These are phyloP conservation scores for Lissocephala sabroskyi DNA, from an alignment of 2,888 invertebrate genomes.

Conservation along the genomic window DNA sequence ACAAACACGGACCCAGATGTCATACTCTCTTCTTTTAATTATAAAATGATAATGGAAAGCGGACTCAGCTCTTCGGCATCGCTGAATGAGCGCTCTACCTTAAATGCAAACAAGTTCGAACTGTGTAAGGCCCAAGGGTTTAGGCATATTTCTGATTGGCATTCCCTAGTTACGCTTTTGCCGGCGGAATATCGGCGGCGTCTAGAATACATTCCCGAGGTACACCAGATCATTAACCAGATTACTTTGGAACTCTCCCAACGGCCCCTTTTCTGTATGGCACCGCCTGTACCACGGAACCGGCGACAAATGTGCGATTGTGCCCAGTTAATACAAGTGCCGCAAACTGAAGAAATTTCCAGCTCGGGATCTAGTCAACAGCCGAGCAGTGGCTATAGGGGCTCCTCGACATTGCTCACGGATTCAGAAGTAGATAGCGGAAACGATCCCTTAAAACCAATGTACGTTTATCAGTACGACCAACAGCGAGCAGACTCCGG, in stretches of 20 bases:
- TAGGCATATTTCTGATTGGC: constrained; percentile 93
- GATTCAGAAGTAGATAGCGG: constrained; percentile 76
- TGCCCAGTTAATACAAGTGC: constrained; percentile 66
- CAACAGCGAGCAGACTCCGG: constrained; percentile 79
- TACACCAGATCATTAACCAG: constrained; percentile 73
- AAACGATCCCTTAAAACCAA: constrained; percentile 73
- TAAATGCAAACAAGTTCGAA: constrained; percentile 83
- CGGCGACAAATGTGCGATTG: constrained; percentile 74
- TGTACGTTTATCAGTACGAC: constrained; percentile 87
- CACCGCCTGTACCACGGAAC: constrained; percentile 76
- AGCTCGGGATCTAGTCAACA: constrained; percentile 78
- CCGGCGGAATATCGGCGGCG: constrained; percentile 88
- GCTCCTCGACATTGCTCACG: constrained; percentile 86
- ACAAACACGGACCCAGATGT: constrained; percentile 76
- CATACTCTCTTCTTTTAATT: constrained; percentile 77
- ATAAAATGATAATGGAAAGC: constrained; percentile 76
- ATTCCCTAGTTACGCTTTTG: constrained; percentile 89
- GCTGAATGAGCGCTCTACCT: constrained; percentile 50
- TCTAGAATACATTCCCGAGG: constrained; percentile 84
- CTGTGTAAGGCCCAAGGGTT: constrained; percentile 85
- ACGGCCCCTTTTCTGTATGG: constrained; percentile 76
- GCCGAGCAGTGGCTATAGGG: constrained; percentile 89
- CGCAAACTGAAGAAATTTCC: constrained; percentile 42
- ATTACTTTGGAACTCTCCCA: constrained; percentile 73
- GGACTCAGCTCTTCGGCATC: constrained; percentile 29